Evolutionary conservation across 2,888 invertebrate species (phyloP), one percentile per base, ranked within the genome.

Genomic region (Agelastica alni): DNA sequence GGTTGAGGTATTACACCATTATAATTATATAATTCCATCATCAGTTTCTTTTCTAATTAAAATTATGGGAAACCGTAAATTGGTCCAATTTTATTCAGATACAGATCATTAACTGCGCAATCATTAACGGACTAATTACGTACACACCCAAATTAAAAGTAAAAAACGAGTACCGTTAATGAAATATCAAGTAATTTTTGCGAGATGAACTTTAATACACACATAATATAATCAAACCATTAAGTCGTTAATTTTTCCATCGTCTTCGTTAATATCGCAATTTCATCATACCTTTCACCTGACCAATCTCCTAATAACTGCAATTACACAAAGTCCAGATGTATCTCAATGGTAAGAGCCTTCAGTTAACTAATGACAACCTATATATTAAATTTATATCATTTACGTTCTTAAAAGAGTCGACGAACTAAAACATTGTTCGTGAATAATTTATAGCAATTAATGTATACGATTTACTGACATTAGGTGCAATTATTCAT

Each of bases 341-440:
- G 37, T 37, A 47, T 31, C 48, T 39, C 28, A 28, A 28, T 30
- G 30, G 17, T 28, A 39, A 36, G 20, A 48, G 10, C 10, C 10
- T 17, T 16, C 17, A 17, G 18, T 37, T 20, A 56, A 7, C 32
- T 46, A 42, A 54, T 47, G 57, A 51, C 55, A 46, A 39, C 42
- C 49, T 51, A 53, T 56, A 52, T 43, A 56, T 56, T 48, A 47
- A 49, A 44, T 52, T 56, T 51, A 56, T 58, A 60, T 56, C 46
- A 53, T 56, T 60, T 51, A 44, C 51, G 14, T 52, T 51, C 46
- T 44, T 31, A 34, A 43, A 34, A 48, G 45, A 58, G 60, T 55
- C 60, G 45, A 53, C 58, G 60, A 60, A 58, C 60, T 60, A 53
- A 60, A 60, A 57, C 56, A 60, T 57, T 60, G 60, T 60, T 53